A percentile compares a stretch with the other conserved stretches of the same genome.
Conservation (phyloP, 2,888 invertebrate species). For the Latrodectus hesperus region DNA sequence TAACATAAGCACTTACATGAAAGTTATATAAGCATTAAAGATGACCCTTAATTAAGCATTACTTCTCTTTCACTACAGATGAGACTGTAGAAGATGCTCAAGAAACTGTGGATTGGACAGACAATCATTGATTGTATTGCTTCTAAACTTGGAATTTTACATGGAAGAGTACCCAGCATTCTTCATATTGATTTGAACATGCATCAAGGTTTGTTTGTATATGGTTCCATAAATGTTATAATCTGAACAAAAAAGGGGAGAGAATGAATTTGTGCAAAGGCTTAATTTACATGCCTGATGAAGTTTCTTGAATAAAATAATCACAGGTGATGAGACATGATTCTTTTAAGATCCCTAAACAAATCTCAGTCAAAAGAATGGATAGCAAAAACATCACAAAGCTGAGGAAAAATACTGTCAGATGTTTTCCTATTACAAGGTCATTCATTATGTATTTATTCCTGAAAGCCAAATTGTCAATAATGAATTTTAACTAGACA, state of each 20-base stretch:
- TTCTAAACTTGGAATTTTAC: constrained; percentile 6
- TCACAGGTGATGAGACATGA: constrained; percentile 4
- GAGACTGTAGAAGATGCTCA: neutral
- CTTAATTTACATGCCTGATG: constrained; percentile 18
- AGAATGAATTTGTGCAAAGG: constrained; percentile 4
- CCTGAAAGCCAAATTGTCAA: neutral
- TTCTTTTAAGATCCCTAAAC: neutral
- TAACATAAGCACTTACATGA: neutral
- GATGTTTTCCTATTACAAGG: constrained; percentile 16
- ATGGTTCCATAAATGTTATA: constrained; percentile 12
- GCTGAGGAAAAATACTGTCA: constrained; percentile 6
- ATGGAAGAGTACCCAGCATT: constrained; percentile 6
- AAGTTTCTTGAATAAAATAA: constrained; percentile 23
- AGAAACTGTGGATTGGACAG: neutral
- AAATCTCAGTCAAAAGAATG: neutral
- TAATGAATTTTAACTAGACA: neutral
- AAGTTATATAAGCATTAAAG: neutral
- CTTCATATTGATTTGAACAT: constrained; percentile 8
- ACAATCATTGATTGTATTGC: neutral
- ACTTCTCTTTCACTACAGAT: neutral
- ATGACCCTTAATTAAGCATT: neutral
- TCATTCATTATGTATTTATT: neutral
- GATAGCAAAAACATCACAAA: neutral
- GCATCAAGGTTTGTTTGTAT: neutral
- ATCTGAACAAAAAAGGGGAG: constrained; percentile 16